Evolutionary conservation across 1,140 invertebrate species (phyloP), one percentile per base, ranked within the genome.

Genomic region (Ooceraea biroi): DNA sequence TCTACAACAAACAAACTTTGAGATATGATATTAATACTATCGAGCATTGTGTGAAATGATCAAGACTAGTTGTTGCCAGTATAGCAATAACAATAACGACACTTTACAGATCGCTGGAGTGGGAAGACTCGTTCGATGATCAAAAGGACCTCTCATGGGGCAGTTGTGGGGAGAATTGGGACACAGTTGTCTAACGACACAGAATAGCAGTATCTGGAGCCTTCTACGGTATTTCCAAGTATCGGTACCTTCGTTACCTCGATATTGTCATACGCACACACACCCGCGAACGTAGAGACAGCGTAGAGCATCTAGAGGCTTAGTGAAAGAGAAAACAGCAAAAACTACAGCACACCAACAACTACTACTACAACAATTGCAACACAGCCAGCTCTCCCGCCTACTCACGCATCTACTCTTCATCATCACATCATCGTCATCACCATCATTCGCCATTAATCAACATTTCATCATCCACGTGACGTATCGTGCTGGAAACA

Each of bases 181-280:
- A 36, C 36, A 7, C n/a, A n/a, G n/a, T n/a, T n/a, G n/a, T n/a
- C 2, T 36, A 7, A 36, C 7, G 2, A 36, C 36, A 36, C 36
- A 36, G 80, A 84, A 91, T 83, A 85, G 87, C 92, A 92, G 91
- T 93, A 93, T 77, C 83, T 82, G 68, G 85, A 57, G 19, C 50
- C 73, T 69, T 27, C 68, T 65, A 90, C 65, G 74, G 55, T 90
- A 58, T 61, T 50, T 66, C 12, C 10, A 17, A 82, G n/a, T 72
- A 84, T 86, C 87, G 88, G 52, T 77, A 44, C 52, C 76, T 88
- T 87, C 77, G 88, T 91, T 92, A 84, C 71, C 88, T 92, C 88
- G 83, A 88, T 91, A 88, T 92, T 91, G 86, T 92, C 87, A 86
- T 88, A 82, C 83, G 85, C 89, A 86, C 86, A 89, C 68, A 87